These are phyloP conservation scores for Ceriagrion tenellum DNA, from an alignment of 2,888 invertebrate genomes.

Conservation along the genomic window DNA sequence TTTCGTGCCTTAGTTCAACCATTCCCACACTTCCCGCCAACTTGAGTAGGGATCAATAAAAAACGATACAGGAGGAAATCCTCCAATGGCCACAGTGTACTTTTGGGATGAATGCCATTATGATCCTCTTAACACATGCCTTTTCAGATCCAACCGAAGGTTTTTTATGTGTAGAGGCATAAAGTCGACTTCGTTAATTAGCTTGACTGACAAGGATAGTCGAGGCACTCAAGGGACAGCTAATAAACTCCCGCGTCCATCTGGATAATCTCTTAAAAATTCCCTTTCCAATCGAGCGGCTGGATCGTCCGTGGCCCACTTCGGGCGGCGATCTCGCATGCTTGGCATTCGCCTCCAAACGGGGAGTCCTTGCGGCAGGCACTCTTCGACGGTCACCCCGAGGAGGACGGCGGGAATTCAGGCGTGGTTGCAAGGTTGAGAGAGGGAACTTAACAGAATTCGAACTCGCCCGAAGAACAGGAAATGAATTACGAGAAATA, in stretches of 20 bases:
- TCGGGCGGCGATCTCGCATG: background rate
- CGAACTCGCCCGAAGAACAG: background rate
- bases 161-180: background rate
- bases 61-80: no score
- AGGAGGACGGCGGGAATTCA: background rate
- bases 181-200: conserved; percentile 1
- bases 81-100: no score
- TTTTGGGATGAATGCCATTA: no score
- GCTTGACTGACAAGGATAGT: background rate
- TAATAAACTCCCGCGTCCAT: background rate
- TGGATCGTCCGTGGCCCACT: conserved; percentile 53
- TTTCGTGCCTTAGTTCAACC: no score
- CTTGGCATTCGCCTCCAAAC: conserved; percentile 43
- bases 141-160: background rate
- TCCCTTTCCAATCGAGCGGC: background rate
- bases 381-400: background rate
- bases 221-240: background rate
- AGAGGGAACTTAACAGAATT: background rate
- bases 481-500: background rate
- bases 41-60: no score
- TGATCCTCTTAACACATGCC: no score
- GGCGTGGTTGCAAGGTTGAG: background rate
- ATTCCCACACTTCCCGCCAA: no score
- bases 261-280: background rate
- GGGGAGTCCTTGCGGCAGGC: background rate